Percentiles rank a stretch among this genome's conserved stretches.
These are phyloP conservation scores for Isoperla grammatica DNA, from an alignment of 2,888 invertebrate species.

Conservation along the genomic window DNA sequence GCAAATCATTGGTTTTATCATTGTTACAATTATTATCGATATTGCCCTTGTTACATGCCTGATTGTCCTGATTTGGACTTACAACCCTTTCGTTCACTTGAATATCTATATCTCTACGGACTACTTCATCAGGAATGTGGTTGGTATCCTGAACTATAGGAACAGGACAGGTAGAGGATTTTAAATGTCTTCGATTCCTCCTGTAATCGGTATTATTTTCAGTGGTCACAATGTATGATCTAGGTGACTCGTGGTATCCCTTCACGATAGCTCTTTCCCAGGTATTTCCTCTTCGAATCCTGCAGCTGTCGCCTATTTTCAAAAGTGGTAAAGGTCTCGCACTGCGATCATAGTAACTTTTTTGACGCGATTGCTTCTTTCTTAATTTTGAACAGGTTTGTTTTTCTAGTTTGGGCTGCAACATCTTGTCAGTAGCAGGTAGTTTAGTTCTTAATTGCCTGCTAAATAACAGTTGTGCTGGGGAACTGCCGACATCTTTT, in stretches of 20 bases:
- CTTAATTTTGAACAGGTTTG: neutral
- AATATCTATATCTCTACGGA: no score
- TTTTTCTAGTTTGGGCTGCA: neutral
- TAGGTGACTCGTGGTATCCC: neutral
- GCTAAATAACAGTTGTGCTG: neutral
- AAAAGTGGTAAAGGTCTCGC: neutral
- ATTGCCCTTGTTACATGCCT: no score
- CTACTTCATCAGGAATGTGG: no score
- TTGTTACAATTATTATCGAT: no score
- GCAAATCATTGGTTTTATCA: no score
- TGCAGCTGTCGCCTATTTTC: neutral
- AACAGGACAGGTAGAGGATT: no score
- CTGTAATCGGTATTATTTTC: constrained; percentile 1
- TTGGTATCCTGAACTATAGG: no score
- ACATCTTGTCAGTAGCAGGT: neutral
- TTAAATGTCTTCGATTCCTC: neutral
- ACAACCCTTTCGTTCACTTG: no score
- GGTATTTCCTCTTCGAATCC: neutral
- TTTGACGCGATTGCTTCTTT: neutral
- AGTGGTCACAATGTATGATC: constrained; percentile 2
- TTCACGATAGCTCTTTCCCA: neutral
- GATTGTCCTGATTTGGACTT: no score
- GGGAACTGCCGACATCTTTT: neutral
- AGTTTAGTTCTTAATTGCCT: constrained; percentile 1
- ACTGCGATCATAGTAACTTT: constrained; percentile 5